Percentiles rank a stretch among this genome's conserved stretches.
phyloP scores from a whole-genome alignment of 35 echinoderm and acorn worm genomes.

The Heliocidaris tuberculata region DNA sequence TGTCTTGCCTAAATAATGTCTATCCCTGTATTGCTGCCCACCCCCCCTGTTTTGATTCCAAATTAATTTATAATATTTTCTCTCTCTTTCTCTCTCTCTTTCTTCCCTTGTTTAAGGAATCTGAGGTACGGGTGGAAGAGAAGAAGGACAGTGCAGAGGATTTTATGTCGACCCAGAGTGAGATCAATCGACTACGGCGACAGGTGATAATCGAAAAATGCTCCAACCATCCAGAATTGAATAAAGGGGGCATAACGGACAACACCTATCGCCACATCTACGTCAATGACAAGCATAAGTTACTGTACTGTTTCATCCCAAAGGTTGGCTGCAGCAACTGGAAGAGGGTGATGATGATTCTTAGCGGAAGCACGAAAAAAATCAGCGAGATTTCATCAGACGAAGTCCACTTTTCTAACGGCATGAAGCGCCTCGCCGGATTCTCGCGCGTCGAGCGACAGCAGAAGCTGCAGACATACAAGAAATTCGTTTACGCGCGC shows the following conservation, averaged over 20 bases:
- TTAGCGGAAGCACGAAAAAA: slow-evolving; percentile 53
- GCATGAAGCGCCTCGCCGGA: slow-evolving; percentile 73
- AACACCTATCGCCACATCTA: slow-evolving; percentile 83
- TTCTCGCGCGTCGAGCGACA: slow-evolving; percentile 53
- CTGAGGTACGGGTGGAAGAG: background rate
- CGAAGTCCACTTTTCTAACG: slow-evolving; percentile 85
- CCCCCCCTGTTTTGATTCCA: too few species aligned
- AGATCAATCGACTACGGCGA: slow-evolving; percentile 57
- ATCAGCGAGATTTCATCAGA: slow-evolving; percentile 66
- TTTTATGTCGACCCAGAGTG: slow-evolving; percentile 61
- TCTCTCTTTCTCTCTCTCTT: background rate
- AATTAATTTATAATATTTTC: too few species aligned
- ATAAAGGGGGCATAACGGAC: slow-evolving; percentile 44
- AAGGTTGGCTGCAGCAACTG: slow-evolving; percentile 79
- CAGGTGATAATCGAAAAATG: slow-evolving; percentile 49
- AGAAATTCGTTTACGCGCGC: slow-evolving; percentile 80
- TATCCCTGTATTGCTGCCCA: too few species aligned
- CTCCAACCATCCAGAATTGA: slow-evolving; percentile 59
- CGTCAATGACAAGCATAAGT: slow-evolving; percentile 79
- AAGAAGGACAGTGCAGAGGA: background rate
- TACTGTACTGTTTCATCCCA: slow-evolving; percentile 87
- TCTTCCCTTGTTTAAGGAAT: background rate
- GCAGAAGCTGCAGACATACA: slow-evolving; percentile 70
- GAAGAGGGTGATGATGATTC: slow-evolving; percentile 86
- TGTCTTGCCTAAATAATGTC: too few species aligned